Percentiles rank a stretch among this genome's conserved stretches.
These are phyloP conservation scores for Meteorus cinctellus DNA, from an alignment of 2,888 invertebrate genomes.

Conservation along the genomic window DNA sequence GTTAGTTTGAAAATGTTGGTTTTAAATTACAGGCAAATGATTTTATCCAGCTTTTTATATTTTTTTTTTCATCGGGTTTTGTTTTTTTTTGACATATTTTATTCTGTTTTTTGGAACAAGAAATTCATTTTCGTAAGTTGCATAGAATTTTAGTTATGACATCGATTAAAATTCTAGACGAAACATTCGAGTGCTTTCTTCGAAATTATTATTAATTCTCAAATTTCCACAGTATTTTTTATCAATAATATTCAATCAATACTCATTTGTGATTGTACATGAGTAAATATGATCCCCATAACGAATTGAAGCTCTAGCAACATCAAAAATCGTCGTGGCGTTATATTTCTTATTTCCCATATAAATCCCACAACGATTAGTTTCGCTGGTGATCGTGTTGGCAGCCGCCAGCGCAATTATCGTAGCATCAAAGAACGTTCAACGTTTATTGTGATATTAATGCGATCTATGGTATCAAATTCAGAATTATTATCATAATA, in stretches of 20 bases:
- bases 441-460: conserved; percentile 45
- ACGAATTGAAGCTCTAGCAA: no score
- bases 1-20: not conserved
- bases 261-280: no score
- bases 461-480: conserved; percentile 34
- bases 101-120: no score
- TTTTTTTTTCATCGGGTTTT: not conserved
- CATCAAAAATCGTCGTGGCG: not conserved
- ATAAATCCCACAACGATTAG: conserved; percentile 46
- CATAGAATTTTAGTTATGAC: no score
- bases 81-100: not conserved
- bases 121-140: no score
- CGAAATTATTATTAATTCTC: no score
- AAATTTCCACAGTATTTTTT: no score
- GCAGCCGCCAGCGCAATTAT: conserved; percentile 49
- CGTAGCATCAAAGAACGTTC: conserved; percentile 30
- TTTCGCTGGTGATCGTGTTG: conserved; percentile 51
- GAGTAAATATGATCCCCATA: no score
- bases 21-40: not conserved
- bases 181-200: no score
- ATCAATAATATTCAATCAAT: no score
- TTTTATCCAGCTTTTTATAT: not conserved
- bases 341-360: not conserved
- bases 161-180: no score
- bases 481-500: conserved; percentile 13